A percentile compares a stretch with the other conserved stretches of the same genome.
phyloP scores from a whole-genome alignment of 2,113 vertebrate genomes.

The Pseudopodoces humilis region DNA sequence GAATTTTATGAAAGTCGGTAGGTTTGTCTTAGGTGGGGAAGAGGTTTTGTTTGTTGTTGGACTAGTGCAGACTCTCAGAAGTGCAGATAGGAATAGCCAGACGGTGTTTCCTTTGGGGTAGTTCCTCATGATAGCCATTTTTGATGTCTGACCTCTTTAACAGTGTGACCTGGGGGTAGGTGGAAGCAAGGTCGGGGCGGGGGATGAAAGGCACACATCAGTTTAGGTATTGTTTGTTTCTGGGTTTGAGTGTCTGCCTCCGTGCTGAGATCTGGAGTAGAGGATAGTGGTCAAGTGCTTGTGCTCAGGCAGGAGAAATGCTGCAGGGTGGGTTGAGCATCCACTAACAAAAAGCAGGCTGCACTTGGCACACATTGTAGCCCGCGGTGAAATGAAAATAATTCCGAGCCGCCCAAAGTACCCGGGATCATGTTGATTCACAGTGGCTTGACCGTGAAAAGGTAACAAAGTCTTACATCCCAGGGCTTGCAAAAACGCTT shows the following conservation, averaged over 20 bases:
- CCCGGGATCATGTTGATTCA: background rate
- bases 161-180: slow-evolving; percentile 7
- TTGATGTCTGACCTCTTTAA: background rate
- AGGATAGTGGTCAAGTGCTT: background rate
- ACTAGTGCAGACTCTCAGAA: background rate
- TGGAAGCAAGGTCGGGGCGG: background rate
- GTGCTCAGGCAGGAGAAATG: background rate
- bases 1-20: background rate
- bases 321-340: background rate
- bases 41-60: background rate
- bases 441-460: background rate
- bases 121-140: background rate
- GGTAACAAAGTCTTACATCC: background rate
- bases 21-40: background rate
- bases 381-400: background rate
- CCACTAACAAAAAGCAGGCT: background rate
- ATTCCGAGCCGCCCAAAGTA: background rate
- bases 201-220: background rate
- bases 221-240: background rate
- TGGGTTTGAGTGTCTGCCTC: background rate
- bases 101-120: background rate
- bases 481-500: background rate
- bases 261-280: background rate
- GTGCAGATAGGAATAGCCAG: background rate
- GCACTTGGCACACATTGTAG: background rate